Base-by-base conservation (phyloP, 2,113 vertebrate species). In the Strigops habroptila region DNA sequence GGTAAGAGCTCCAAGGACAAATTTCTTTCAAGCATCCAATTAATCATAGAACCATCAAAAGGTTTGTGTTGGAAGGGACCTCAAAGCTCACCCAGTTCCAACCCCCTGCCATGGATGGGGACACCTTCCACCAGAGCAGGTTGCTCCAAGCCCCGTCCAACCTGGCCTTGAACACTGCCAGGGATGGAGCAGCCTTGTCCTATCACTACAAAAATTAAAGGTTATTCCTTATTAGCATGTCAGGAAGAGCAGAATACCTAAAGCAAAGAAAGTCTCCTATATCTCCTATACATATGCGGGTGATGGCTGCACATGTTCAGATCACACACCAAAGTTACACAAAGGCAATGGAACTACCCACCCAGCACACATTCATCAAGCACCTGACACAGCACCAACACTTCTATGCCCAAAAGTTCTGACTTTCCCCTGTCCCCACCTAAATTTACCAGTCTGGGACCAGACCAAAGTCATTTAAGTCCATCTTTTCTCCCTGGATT, bases 261-360 rank as follows among this genome's bases (percentile, higher is more conserved):
- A 31, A 65, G 60, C 64, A 49, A 49, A 73, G 41, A 12, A 51
- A n/a, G 24, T 9, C 35, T 27, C 35, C 43, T 14, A 3, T 7
- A 15, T 3, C 35, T n/a, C n/a, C n/a, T n/a, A n/a, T n/a, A n/a
- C 2, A 1, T 44, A 33, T 55, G 0, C 25, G 9, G 25, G 48
- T 2, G 4, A 41, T 7, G n/a, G 53, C 62, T 44, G 27, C n/a
- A 13, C 7, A 14, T 7, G 0, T 6, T 48, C 62, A 28, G 24
- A 31, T 62, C 73, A 39, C 33, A 16, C 30, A 3, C 49, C 24
- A 41, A 51, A 78, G 33, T 12, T 8, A 60, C 60, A 35, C 43
- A 71, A 67, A 63, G 11, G 21, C 30, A 35, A 55, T 1, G 19
- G 17, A 84, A 63, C 57, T 4, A 24, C 41, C 41, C 0, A 3